Evolutionary conservation across 2,113 vertebrate genomes (phyloP).

Genomic region (Scytalopus superciliaris): DNA sequence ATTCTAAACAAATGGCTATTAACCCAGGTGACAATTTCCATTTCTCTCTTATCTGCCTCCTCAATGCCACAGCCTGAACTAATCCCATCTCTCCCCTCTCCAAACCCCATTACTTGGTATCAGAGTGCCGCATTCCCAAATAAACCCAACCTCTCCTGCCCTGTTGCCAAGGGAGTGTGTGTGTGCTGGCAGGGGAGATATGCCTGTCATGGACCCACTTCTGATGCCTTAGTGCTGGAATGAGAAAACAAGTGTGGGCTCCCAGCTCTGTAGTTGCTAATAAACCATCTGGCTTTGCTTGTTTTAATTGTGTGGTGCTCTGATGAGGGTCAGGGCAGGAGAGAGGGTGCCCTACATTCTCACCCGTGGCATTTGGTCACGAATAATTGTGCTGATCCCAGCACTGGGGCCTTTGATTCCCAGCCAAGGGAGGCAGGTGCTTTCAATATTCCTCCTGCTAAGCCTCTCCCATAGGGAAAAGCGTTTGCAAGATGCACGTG

Average conservation of each 20-base stretch:
- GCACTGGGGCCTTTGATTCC: not conserved
- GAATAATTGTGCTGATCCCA: not conserved
- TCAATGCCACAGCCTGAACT: not conserved
- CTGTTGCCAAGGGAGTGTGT: rapidly evolving
- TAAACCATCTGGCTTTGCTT: conserved; percentile 17
- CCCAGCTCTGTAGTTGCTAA: not conserved
- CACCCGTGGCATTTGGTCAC: not conserved
- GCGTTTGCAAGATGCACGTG: not conserved
- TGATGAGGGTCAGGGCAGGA: not conserved
- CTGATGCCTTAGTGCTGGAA: not conserved
- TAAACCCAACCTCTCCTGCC: not conserved
- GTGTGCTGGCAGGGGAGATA: not conserved
- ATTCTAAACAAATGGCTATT: not conserved
- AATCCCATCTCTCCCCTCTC: rapidly evolving
- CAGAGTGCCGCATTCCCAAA: not conserved
- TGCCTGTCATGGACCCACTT: rapidly evolving
- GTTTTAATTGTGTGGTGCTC: not conserved
- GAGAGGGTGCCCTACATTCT: conserved; percentile 9
- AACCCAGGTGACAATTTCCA: too few relatives aligned
- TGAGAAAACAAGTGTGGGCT: not conserved
- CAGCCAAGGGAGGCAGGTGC: not conserved
- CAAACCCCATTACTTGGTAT: not conserved
- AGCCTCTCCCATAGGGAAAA: not conserved
- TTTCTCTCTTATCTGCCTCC: not conserved
- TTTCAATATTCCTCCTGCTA: not conserved